Percentiles rank a stretch among this genome's conserved stretches.
Evolutionary conservation across 2,888 invertebrate genomes (phyloP).

Genomic region (Ariolimax columbianus): DNA sequence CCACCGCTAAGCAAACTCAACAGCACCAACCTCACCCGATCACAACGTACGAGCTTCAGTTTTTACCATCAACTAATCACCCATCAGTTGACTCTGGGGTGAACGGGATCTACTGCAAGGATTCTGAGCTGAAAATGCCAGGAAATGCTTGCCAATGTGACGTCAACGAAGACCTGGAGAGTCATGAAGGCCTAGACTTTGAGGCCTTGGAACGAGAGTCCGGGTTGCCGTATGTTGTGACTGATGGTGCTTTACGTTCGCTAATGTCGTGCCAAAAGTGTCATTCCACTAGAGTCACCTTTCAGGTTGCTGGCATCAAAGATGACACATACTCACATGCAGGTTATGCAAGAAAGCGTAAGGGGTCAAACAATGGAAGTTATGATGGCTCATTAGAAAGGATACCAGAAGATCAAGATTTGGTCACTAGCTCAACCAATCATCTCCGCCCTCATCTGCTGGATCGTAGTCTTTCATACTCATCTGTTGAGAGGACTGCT

Average conservation of each 20-base stretch:
- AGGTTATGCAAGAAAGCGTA: background rate
- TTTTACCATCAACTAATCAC: conserved; percentile 4
- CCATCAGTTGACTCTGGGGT: conserved; percentile 48
- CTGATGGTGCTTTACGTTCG: conserved; percentile 40
- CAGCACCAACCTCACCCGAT: conserved; percentile 13
- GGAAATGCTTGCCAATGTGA: conserved; percentile 22
- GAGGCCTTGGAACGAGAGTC: conserved; percentile 28
- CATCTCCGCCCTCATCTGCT: conserved; percentile 50
- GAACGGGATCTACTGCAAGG: conserved; percentile 50
- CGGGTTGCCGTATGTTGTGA: conserved; percentile 48
- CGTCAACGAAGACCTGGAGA: conserved; percentile 4
- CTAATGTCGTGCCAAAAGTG: conserved; percentile 38
- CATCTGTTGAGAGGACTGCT: conserved; percentile 62
- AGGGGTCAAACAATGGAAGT: conserved; percentile 31
- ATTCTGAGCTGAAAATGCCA: conserved; percentile 33
- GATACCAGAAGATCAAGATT: conserved; percentile 39
- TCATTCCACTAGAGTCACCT: background rate
- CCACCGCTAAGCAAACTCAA: conserved; percentile 1
- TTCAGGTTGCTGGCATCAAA: background rate
- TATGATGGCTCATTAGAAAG: conserved; percentile 43
- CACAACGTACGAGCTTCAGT: conserved; percentile 37
- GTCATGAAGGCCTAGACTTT: background rate
- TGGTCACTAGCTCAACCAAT: background rate
- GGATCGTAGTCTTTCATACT: conserved; percentile 65
- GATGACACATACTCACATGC: background rate